Evolutionary conservation across 2,888 invertebrate species (phyloP).

Genomic region (Callinectes sapidus): DNA sequence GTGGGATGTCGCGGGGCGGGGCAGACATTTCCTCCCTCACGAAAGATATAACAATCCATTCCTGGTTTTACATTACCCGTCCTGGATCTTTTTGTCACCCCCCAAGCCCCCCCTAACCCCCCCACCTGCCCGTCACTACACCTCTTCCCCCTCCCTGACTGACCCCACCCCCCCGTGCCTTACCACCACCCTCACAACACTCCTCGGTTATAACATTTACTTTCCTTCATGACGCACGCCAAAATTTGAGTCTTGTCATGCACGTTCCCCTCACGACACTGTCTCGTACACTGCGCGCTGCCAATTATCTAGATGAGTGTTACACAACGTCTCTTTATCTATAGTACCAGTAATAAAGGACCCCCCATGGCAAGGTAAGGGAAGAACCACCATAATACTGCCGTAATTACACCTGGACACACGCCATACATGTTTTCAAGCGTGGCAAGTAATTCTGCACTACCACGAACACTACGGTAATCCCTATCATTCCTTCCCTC

Average conservation of each 20-base stretch:
- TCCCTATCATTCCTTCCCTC: not conserved
- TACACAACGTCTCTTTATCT: not conserved
- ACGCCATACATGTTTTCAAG: not conserved
- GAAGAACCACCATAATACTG: not conserved
- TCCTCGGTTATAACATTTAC: not conserved
- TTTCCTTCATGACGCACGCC: not conserved
- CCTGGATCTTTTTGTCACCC: not conserved
- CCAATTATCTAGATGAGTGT: not conserved
- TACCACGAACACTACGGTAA: not conserved
- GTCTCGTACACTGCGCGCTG: not conserved
- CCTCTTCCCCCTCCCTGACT: not conserved
- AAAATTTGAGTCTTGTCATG: not conserved
- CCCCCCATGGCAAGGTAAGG: not conserved
- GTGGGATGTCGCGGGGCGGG: not conserved
- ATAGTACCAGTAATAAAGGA: not conserved
- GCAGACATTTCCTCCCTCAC: not conserved
- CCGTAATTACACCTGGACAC: not conserved
- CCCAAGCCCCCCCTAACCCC: not conserved
- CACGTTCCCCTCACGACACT: not conserved
- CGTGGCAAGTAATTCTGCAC: not conserved
- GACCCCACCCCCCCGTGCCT: not conserved
- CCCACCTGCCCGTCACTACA: not conserved
- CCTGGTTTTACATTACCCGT: constrained; percentile 11
- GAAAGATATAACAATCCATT: not conserved
- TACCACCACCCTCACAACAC: not conserved